These are phyloP conservation scores for Stratiomys singularior DNA, from an alignment of 2,888 invertebrate genomes.

Conservation along the genomic window DNA sequence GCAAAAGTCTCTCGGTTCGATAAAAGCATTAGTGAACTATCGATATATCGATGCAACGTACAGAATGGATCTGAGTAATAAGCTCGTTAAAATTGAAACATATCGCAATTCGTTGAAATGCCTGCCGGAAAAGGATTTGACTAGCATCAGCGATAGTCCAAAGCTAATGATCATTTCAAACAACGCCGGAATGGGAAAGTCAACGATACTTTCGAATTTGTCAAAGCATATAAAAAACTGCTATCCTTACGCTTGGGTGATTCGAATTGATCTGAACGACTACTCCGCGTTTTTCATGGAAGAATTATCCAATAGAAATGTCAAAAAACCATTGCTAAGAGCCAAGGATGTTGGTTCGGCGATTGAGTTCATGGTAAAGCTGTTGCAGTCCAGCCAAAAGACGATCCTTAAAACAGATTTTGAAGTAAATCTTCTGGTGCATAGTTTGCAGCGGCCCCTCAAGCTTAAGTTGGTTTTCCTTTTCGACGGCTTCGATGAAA, in stretches of 20 bases:
- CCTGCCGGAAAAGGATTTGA: not conserved
- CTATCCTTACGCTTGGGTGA: not conserved
- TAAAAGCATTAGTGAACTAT: not conserved
- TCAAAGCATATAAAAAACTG: not conserved
- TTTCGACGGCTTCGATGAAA: conserved; percentile 42
- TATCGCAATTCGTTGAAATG: no score
- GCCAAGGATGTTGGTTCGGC: not conserved
- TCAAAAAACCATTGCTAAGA: not conserved
- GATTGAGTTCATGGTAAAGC: not conserved
- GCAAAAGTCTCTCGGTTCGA: not conserved
- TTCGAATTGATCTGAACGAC: conserved; percentile 39
- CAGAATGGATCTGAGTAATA: not conserved
- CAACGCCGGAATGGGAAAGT: conserved; percentile 29
- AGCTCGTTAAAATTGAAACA: not conserved
- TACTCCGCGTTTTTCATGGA: not conserved
- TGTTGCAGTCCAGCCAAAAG: conserved; percentile 15
- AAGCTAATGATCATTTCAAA: conserved; percentile 24
- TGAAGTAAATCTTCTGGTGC: conserved; percentile 11
- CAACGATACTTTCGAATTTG: conserved; percentile 11
- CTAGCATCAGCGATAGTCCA: not conserved
- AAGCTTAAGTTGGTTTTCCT: conserved; percentile 21
- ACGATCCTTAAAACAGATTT: conserved; percentile 8
- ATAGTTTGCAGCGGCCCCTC: not conserved
- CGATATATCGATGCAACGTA: not conserved
- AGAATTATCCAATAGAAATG: not conserved